These are phyloP conservation scores for Trematomus bernacchii DNA, from an alignment of 2,797 vertebrate genomes.

Conservation along the genomic window DNA sequence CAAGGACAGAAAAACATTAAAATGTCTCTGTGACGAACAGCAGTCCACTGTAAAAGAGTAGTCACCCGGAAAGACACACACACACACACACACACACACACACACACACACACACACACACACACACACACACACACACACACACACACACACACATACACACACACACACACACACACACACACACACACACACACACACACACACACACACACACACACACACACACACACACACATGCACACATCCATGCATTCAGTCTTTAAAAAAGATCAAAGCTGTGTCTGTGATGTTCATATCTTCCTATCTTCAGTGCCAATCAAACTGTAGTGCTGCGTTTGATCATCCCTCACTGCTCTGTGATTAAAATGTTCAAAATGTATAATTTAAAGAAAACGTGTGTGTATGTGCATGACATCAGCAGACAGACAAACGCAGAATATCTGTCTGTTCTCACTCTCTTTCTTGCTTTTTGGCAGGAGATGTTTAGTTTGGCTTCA, in stretches of 20 bases:
- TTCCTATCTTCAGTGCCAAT: slow-evolving; percentile 26
- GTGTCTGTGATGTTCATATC: background rate
- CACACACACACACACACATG: background rate
- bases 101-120: slow-evolving; percentile 1
- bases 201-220: background rate
- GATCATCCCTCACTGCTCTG: slow-evolving; percentile 3
- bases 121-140: background rate
- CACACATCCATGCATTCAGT: background rate
- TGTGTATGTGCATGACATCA: background rate
- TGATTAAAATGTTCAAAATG: slow-evolving; percentile 4
- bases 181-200: background rate
- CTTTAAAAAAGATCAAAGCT: slow-evolving; percentile 16
- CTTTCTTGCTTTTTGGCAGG: slow-evolving; percentile 52
- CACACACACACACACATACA: slow-evolving; percentile 6
- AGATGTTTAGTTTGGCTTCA: slow-evolving; percentile 21
- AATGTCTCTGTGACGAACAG: slow-evolving; percentile 44
- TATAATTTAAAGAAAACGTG: background rate
- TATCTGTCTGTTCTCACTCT: slow-evolving; percentile 43
- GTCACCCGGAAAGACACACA: background rate
- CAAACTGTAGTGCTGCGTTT: slow-evolving; percentile 15
- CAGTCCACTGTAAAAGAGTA: slow-evolving; percentile 11
- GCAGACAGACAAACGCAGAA: slow-evolving; percentile 12
- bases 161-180: background rate
- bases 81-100: background rate
- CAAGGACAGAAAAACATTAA: slow-evolving; percentile 49